Conservation (phyloP, 1,140 invertebrate species). For the Chlorops oryzae region DNA sequence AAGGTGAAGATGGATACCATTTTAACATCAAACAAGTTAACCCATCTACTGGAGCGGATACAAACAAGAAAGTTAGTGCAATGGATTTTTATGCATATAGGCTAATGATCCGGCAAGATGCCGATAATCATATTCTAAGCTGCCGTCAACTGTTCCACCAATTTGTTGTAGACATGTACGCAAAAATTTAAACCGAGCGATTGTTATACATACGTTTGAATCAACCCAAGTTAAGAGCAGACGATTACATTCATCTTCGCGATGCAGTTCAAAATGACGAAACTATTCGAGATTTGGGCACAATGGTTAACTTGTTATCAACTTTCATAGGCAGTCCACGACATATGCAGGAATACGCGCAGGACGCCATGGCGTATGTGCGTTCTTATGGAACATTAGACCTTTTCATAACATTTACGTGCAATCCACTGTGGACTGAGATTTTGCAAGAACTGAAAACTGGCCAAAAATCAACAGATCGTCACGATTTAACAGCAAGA, state of each 20-base stretch:
- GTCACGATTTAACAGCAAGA: slow-evolving; percentile 41
- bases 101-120: too few species aligned
- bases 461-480: slow-evolving; percentile 35
- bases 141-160: slow-evolving; percentile 31
- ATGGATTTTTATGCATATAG: too few species aligned
- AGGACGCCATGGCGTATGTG: slow-evolving; percentile 52
- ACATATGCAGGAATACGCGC: slow-evolving; percentile 49
- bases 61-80: too few species aligned
- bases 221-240: slow-evolving; percentile 48
- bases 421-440: slow-evolving; percentile 51
- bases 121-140: too few species aligned
- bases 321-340: slow-evolving; percentile 43
- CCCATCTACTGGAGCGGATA: too few species aligned
- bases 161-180: slow-evolving; percentile 50
- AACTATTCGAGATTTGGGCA: slow-evolving; percentile 28
- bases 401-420: slow-evolving; percentile 49
- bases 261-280: slow-evolving; percentile 15
- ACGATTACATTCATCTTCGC: slow-evolving; percentile 37
- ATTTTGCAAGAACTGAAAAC: slow-evolving; percentile 37
- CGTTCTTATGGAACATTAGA: slow-evolving; percentile 43
- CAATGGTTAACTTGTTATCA: slow-evolving; percentile 47
- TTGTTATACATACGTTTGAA: slow-evolving; percentile 46
- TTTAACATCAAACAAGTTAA: too few species aligned
- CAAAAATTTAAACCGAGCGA: slow-evolving; percentile 50
- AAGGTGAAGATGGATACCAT: slow-evolving; percentile 46